Evolutionary conservation across 2,888 invertebrate genomes (phyloP), one percentile per base, ranked within the genome.

Genomic region (Drosophila parthenogenetica): DNA sequence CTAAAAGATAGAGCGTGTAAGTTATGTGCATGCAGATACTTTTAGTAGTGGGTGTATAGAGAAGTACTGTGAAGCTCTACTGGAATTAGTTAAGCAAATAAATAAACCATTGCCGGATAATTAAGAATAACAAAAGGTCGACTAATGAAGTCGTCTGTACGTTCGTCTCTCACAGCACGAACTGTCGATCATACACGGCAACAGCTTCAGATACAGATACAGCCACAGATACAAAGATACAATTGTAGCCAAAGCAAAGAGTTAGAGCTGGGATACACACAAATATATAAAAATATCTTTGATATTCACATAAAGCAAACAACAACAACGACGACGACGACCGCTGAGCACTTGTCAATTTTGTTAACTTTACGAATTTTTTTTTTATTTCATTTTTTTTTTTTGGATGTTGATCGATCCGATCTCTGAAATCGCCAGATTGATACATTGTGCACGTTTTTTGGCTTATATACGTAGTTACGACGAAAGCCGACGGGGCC

Each of bases 331-430:
- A 55, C 37, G 50, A 13, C 46, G 45, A 46, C 74, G 79, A 88
- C 89, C 89, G 77, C 87, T 90, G 89, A 80, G 87, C 91, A 91
- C 91, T 90, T 91, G 91, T 90, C 91, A 91, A 86, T 88, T 85
- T 42, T 42, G 19, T 29, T 81, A 77, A 79, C 73, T 82, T 80
- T 82, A 79, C 74, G 79, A 87, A 85, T 73, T 89, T 35, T 11
- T 32, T 32, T 35, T 73, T 84, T 73, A 89, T 90, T 90, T 90
- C 90, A 90, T 90, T 29, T 29, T 29, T 29, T 29, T 35, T 11
- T 91, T 90, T 89, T 91, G 90, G 90, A 90, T 90, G 90, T 90
- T 82, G 64, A 69, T 54, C 62, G 51, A 69, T 48, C n/a, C 37
- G 59, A 43, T 53, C 37, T 63, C 49, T 35, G 32, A 79, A 89